A percentile compares a stretch with the other conserved stretches of the same genome.
Evolutionary conservation across 1,140 invertebrate genomes (phyloP).

Genomic region (Scylla paramamosain): DNA sequence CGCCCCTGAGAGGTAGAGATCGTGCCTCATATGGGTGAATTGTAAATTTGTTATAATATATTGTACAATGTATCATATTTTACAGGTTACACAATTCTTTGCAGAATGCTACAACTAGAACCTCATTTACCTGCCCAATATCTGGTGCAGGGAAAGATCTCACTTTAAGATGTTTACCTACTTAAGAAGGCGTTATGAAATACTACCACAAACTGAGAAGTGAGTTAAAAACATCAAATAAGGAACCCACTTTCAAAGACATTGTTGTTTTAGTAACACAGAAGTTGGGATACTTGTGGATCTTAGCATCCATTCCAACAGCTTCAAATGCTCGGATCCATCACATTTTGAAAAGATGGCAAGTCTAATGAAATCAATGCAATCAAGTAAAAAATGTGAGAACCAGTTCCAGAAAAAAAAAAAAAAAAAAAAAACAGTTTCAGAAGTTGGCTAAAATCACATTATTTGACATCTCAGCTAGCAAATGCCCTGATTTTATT

Average conservation of each 20-base stretch:
- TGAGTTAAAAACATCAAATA: slow-evolving; percentile 36
- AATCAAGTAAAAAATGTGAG: background rate
- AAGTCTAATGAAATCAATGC: background rate
- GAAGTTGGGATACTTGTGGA: slow-evolving; percentile 33
- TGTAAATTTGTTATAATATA: background rate
- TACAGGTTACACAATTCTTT: background rate
- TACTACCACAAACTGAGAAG: slow-evolving; percentile 21
- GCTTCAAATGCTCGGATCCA: background rate
- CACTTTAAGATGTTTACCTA: background rate
- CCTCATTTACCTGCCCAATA: slow-evolving; percentile 19
- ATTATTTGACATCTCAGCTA: slow-evolving; percentile 36
- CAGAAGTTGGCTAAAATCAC: background rate
- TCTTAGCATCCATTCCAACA: background rate
- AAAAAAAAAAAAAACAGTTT: background rate
- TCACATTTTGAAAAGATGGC: slow-evolving; percentile 41
- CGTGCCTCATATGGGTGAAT: background rate
- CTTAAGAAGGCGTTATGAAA: slow-evolving; percentile 7
- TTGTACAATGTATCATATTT: background rate
- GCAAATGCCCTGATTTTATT: slow-evolving; percentile 30
- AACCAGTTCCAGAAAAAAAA: no score
- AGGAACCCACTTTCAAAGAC: slow-evolving; percentile 31
- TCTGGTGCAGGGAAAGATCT: slow-evolving; percentile 36
- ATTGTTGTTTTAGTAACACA: background rate
- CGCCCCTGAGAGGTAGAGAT: no score
- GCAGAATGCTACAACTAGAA: slow-evolving; percentile 17